Evolutionary conservation across 2,797 vertebrate genomes (phyloP), one percentile per base, ranked within the genome.

Genomic region (Acanthornis magna): DNA sequence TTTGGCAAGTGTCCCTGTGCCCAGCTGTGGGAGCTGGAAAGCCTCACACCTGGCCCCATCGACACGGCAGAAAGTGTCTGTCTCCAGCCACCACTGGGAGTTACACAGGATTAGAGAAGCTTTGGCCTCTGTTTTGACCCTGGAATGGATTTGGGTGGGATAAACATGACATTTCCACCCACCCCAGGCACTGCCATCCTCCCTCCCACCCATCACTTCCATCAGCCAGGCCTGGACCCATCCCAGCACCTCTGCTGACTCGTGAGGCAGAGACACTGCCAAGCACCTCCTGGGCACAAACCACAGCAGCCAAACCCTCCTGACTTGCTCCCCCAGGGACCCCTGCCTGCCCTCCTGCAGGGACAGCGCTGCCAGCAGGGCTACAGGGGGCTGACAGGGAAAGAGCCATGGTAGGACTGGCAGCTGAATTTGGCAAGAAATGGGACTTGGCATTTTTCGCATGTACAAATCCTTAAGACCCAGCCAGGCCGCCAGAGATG

Each of bases 81-180:
- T 29, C 48, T 76, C 30, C 45, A 75, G 43, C n/a, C 67, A 75
- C 29, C 38, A n/a, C 40, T 6, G 1, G 25, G 5, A 22, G 29
- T 25, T 65, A 7, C 0, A 0, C 5, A 58, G 65, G 30, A 23
- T 0, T 2, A 3, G 32, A 32, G 13, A 18, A 75, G 19, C 53
- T 55, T 12, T 5, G 4, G 48, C 27, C 15, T 68, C 65, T 36
- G 50, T 70, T 86, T 50, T 62, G 62, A 70, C 16, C 16, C 29
- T 50, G 40, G 47, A 62, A 58, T 22, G 5, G 50, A 68, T 38
- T 48, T 45, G 6, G 47, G 50, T 19, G 32, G 38, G 42, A 67
- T 17, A 71, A 82, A 51, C 30, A 48, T 3, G 12, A 57, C 34
- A 57, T 85, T 57, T 76, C 25, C 55, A 55, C 34, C 40, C 43